Conservation (phyloP, 2,888 invertebrate species). For the Drosophila parthenogenetica region DNA sequence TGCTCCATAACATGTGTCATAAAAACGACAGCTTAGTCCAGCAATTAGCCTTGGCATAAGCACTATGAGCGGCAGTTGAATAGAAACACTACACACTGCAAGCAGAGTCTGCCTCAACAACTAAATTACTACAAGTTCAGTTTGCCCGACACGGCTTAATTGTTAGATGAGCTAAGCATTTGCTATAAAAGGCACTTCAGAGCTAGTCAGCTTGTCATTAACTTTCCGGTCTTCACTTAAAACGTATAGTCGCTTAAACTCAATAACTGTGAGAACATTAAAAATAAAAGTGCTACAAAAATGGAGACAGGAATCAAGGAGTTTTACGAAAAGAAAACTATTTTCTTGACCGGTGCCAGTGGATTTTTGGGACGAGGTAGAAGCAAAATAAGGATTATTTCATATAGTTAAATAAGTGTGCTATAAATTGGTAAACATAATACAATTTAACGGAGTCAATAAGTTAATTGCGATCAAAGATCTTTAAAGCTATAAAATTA, state of each 20-base stretch:
- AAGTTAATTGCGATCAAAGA: slow-evolving; percentile 1
- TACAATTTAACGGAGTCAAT: not conserved
- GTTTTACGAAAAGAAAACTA: slow-evolving; percentile 87
- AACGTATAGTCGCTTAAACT: not conserved
- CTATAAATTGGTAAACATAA: not conserved
- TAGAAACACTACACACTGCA: not conserved
- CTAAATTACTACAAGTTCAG: too few relatives aligned
- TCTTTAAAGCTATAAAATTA: not conserved
- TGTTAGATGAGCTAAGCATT: not conserved
- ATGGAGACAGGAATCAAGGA: slow-evolving; percentile 84
- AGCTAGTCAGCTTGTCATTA: not conserved
- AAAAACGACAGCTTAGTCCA: too few relatives aligned
- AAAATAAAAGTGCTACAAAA: slow-evolving; percentile 2
- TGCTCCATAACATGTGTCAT: too few relatives aligned
- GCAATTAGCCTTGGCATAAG: not conserved
- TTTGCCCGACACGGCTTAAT: too few relatives aligned
- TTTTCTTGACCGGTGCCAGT: slow-evolving; percentile 88
- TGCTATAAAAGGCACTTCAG: slow-evolving; percentile 19
- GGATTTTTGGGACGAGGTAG: slow-evolving; percentile 85
- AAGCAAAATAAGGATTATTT: not conserved
- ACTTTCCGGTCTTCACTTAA: not conserved
- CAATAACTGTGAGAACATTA: not conserved
- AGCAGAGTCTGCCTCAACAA: too few relatives aligned
- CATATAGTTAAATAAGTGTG: too few relatives aligned
- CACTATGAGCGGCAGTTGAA: not conserved